Percentiles rank a stretch among this genome's conserved stretches.
Evolutionary conservation across 1,140 invertebrate genomes (phyloP).

Genomic region (Colletes gigas): DNA sequence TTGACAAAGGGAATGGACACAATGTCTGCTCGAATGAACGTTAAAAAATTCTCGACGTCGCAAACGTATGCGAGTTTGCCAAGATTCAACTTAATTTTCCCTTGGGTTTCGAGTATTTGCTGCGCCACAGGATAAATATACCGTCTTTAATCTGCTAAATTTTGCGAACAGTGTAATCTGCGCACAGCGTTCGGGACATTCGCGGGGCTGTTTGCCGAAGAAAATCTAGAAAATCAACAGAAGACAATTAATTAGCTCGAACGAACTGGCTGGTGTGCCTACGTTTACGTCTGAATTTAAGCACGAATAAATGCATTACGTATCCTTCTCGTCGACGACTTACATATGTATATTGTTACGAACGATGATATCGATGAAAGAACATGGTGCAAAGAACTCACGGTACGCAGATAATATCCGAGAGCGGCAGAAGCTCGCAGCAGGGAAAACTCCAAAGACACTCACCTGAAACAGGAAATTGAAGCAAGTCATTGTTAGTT

Average conservation of each 20-base stretch:
- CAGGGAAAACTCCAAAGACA: not conserved
- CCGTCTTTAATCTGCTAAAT: conserved; percentile 36
- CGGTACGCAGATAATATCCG: not conserved
- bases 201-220: conserved; percentile 30
- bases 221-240: conserved; percentile 56
- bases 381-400: not conserved
- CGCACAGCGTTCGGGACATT: not conserved
- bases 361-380: no score
- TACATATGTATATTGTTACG: no score
- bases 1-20: no score
- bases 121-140: not conserved
- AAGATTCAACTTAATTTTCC: no score
- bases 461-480: conserved; percentile 12
- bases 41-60: no score
- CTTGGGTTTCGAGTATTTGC: not conserved
- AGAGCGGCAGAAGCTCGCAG: no score
- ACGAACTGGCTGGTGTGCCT: conserved; percentile 13
- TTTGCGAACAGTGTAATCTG: conserved; percentile 30
- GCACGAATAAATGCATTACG: no score
- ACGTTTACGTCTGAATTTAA: no score
- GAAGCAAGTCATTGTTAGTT: conserved; percentile 7
- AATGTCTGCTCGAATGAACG: no score
- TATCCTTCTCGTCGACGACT: no score
- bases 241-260: no score
- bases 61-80: no score